Evolutionary conservation across 2,797 vertebrate species (phyloP).

Genomic region (Centropyge bicolor): DNA sequence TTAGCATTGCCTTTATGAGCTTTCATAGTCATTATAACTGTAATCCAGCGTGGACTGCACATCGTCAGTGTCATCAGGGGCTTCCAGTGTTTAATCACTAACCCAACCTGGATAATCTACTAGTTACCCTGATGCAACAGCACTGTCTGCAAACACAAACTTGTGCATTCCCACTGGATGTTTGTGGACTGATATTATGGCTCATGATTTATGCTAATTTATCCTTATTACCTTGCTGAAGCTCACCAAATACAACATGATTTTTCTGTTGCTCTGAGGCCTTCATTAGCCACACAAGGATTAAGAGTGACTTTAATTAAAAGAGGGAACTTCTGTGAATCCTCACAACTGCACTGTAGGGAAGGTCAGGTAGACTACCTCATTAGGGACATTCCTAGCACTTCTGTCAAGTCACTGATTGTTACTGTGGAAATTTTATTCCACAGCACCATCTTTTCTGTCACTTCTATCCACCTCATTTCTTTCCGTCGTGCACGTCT

Average conservation of each 20-base stretch:
- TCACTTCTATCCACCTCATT: slow-evolving; percentile 9
- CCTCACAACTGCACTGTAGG: slow-evolving; percentile 23
- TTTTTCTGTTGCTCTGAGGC: slow-evolving; percentile 40
- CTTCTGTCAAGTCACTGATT: slow-evolving; percentile 26
- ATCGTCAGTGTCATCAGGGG: slow-evolving; percentile 34
- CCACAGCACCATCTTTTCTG: slow-evolving; percentile 4
- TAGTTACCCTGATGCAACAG: slow-evolving; percentile 14
- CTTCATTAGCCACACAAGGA: slow-evolving; percentile 40
- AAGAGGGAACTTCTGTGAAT: slow-evolving; percentile 47
- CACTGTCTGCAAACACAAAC: not conserved
- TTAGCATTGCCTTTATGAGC: slow-evolving; percentile 52
- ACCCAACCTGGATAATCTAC: slow-evolving; percentile 43
- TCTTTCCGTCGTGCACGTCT: slow-evolving; percentile 11
- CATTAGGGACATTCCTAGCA: slow-evolving; percentile 54
- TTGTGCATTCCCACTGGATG: not conserved
- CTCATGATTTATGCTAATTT: slow-evolving; percentile 44
- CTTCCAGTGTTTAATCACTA: slow-evolving; percentile 53
- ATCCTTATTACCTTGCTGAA: slow-evolving; percentile 19
- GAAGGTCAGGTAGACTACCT: slow-evolving; percentile 53
- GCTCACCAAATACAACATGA: slow-evolving; percentile 22
- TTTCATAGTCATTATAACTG: slow-evolving; percentile 53
- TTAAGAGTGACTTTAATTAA: slow-evolving; percentile 62
- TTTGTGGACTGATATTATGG: slow-evolving; percentile 25
- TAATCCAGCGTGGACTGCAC: slow-evolving; percentile 58
- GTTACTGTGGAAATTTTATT: slow-evolving; percentile 7